Conservation (phyloP, 2,797 vertebrate genomes). For the Carduelis carduelis region DNA sequence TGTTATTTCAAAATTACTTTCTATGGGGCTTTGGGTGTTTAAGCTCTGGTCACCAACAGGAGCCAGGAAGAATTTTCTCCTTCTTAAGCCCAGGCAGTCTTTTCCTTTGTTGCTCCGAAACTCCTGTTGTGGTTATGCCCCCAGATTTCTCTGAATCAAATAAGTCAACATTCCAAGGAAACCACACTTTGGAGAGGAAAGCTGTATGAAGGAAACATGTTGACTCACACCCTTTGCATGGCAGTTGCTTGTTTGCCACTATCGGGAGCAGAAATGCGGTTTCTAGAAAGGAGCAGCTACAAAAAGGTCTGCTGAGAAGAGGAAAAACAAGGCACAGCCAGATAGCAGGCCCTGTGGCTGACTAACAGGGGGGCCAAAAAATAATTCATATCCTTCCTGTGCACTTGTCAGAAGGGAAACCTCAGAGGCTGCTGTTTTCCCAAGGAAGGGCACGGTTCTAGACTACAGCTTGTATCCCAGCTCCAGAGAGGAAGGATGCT, state of each 20-base stretch:
- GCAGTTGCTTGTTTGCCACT: not conserved
- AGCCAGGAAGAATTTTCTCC: not conserved
- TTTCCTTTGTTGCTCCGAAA: not conserved
- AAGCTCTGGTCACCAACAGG: not conserved
- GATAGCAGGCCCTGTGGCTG: not conserved
- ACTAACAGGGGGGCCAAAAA: not conserved
- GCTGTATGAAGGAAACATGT: not conserved
- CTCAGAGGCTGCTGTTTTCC: not conserved
- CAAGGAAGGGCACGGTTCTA: not conserved
- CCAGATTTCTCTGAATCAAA: not conserved
- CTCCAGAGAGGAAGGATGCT: not conserved
- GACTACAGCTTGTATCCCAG: not conserved
- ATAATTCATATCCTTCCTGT: not conserved
- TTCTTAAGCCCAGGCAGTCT: not conserved
- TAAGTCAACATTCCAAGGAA: not conserved
- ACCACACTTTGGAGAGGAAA: not conserved
- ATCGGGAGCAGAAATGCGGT: not conserved
- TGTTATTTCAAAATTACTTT: slow-evolving; percentile 23
- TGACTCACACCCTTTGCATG: not conserved
- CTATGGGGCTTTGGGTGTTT: not conserved
- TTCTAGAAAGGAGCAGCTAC: not conserved
- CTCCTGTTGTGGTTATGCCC: not conserved
- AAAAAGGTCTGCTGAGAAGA: not conserved
- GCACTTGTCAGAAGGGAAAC: not conserved
- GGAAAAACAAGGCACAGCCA: not conserved